Evolutionary conservation across 2,113 vertebrate species (phyloP).

Genomic region (Plectropomus leopardus): DNA sequence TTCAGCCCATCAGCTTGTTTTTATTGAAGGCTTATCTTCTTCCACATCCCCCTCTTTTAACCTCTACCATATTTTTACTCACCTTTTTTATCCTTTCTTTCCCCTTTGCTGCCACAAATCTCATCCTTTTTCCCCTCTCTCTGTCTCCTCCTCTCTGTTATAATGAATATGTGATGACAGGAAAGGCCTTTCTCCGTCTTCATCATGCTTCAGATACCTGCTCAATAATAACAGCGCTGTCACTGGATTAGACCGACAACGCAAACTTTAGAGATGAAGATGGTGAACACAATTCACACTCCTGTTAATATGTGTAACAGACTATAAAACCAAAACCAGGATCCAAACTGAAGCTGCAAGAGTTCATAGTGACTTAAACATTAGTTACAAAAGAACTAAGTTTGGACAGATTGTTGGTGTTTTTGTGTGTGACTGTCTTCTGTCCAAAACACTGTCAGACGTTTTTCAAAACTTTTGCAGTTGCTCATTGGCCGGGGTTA

Average conservation of each 20-base stretch:
- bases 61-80: background rate
- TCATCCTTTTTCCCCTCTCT: background rate
- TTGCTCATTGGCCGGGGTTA: conserved; percentile 3
- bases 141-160: background rate
- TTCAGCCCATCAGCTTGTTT: conserved; percentile 32
- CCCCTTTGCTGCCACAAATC: background rate
- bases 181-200: conserved; percentile 13
- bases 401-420: background rate
- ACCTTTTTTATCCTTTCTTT: background rate
- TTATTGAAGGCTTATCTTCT: conserved; percentile 26
- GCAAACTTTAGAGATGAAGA: background rate
- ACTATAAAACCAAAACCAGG: background rate
- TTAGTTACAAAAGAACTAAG: background rate
- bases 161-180: conserved; percentile 52
- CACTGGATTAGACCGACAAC: conserved; percentile 4
- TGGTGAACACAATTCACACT: background rate
- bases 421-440: background rate
- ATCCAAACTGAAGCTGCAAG: background rate
- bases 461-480: background rate
- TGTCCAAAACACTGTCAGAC: conserved; percentile 7
- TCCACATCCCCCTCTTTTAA: conserved; percentile 7
- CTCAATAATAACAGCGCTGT: background rate
- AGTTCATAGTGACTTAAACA: background rate
- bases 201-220: background rate
- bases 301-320: background rate